phyloP scores from a whole-genome alignment of 2,113 vertebrate species.

The Etheostoma cragini region DNA sequence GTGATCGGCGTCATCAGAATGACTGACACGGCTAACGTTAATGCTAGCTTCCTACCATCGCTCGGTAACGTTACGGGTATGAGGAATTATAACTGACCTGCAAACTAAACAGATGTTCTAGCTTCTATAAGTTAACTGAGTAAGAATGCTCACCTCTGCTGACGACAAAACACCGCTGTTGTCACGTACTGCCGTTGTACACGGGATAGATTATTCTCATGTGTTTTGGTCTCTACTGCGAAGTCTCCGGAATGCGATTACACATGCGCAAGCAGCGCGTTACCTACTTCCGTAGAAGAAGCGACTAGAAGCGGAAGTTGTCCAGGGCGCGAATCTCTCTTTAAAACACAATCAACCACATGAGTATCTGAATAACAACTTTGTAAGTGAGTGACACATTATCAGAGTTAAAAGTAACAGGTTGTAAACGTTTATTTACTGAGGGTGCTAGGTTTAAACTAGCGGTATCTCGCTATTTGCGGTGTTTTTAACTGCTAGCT shows the following conservation, averaged over 20 bases:
- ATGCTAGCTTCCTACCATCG: conserved; percentile 17
- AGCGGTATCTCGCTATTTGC: not conserved
- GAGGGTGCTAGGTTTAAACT: no score
- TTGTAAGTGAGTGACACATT: conserved; percentile 33
- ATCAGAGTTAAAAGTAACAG: not conserved
- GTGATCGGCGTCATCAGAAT: not conserved
- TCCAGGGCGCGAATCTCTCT: conserved; percentile 38
- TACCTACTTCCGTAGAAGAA: conserved; percentile 31
- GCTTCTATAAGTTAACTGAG: not conserved
- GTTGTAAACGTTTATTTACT: not conserved
- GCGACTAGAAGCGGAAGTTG: conserved; percentile 43
- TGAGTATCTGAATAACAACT: not conserved
- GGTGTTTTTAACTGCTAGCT: not conserved
- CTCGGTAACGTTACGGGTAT: not conserved
- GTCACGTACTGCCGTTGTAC: no score
- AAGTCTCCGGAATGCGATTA: conserved; percentile 24
- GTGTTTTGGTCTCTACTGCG: not conserved
- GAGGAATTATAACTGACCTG: no score
- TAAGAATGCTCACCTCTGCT: conserved; percentile 29
- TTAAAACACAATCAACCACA: conserved; percentile 28
- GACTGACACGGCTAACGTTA: not conserved
- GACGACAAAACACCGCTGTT: not conserved
- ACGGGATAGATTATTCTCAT: not conserved
- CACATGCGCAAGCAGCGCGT: conserved; percentile 12
- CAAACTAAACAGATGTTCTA: not conserved